phyloP scores from a whole-genome alignment of 1,140 invertebrate species.

The Lasioglossum albipes region DNA sequence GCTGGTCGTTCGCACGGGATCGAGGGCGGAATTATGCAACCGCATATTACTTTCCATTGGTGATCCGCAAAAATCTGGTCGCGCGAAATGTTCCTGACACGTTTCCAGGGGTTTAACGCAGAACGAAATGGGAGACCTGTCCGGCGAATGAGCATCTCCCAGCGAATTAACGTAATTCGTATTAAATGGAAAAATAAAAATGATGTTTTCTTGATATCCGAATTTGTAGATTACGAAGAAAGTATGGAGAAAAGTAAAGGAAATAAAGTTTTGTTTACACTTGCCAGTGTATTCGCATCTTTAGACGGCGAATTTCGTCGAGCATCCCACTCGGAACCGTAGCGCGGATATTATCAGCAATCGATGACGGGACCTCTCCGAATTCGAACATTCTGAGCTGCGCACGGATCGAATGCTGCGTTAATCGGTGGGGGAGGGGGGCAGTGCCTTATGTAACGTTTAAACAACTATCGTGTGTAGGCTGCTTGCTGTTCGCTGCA shows the following conservation, averaged over 20 bases:
- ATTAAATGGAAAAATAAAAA: no score
- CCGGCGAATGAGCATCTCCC: no score
- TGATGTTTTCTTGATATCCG: no score
- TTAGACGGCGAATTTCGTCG: neutral
- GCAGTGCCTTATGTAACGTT: slow-evolving; percentile 32
- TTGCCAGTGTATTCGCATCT: no score
- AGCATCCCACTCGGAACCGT: neutral
- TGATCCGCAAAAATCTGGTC: neutral
- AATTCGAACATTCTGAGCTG: neutral
- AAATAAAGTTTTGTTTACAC: no score
- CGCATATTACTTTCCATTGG: no score
- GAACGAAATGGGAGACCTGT: no score
- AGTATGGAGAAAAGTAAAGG: no score
- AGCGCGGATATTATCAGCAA: slow-evolving; percentile 5
- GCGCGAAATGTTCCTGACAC: no score
- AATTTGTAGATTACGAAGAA: no score
- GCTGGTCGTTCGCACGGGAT: neutral
- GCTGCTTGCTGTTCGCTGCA: slow-evolving; percentile 25
- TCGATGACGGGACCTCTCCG: slow-evolving; percentile 11
- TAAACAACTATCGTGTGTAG: slow-evolving; percentile 26
- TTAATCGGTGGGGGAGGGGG: slow-evolving; percentile 9
- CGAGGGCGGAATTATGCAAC: neutral
- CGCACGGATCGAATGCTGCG: neutral
- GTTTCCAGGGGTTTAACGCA: no score
- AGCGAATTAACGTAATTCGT: no score